Evolutionary conservation across 35 echinoderm and acorn worm genomes (phyloP).

Genomic region (Diadema setosum): DNA sequence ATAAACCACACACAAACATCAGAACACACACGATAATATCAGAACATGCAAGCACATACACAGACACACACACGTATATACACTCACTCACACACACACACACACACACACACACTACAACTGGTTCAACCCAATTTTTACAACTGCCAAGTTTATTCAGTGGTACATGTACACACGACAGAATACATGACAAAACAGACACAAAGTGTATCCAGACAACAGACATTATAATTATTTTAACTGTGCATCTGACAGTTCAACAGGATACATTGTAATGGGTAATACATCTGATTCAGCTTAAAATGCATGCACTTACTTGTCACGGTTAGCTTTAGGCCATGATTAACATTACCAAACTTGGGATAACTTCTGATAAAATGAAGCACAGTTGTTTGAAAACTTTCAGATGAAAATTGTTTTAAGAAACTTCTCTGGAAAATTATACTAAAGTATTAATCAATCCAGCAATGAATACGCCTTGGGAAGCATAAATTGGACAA

Average conservation of each 20-base stretch:
- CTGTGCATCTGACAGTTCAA: slow-evolving; percentile 15
- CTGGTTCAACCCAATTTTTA: too few species aligned
- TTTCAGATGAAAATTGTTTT: neutral
- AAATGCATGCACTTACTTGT: slow-evolving; percentile 10
- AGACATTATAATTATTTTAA: slow-evolving; percentile 28
- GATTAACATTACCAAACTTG: neutral
- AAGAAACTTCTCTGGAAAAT: neutral
- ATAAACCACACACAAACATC: too few species aligned
- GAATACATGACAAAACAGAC: neutral
- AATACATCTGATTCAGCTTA: neutral
- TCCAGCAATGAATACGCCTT: neutral
- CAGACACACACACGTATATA: too few species aligned
- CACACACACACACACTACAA: too few species aligned
- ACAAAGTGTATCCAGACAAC: neutral
- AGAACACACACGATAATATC: too few species aligned
- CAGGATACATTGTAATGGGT: slow-evolving; percentile 1
- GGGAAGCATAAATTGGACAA: neutral
- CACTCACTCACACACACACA: too few species aligned
- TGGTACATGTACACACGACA: too few species aligned
- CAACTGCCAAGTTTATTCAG: too few species aligned
- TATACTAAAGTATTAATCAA: neutral
- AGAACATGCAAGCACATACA: too few species aligned
- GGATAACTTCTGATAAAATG: neutral
- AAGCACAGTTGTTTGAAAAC: neutral
- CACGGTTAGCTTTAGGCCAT: neutral